phyloP scores from a whole-genome alignment of 2,113 vertebrate genomes.

The Tupaia chinensis region DNA sequence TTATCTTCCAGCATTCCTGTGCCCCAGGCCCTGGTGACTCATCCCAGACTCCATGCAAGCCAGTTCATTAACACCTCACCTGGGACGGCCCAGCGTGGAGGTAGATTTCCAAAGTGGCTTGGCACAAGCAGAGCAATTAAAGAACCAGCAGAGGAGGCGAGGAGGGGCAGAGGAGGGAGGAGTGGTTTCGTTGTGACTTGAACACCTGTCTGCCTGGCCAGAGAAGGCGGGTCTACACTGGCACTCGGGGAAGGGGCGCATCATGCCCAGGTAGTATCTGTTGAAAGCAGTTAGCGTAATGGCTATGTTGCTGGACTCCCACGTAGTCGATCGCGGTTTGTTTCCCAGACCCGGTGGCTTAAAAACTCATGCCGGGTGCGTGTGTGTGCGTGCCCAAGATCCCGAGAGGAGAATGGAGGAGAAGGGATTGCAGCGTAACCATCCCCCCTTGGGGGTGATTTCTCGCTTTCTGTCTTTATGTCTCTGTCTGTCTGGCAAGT shows the following conservation, averaged over 20 bases:
- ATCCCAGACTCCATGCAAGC: neutral
- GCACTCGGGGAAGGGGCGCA: neutral
- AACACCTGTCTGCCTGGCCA: neutral
- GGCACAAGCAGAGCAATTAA: neutral
- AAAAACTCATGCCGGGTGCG: too few relatives aligned
- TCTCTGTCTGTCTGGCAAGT: too few relatives aligned
- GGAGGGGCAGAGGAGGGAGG: neutral
- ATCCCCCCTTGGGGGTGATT: too few relatives aligned
- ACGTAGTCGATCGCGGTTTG: too few relatives aligned
- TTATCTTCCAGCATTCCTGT: neutral
- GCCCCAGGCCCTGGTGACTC: conserved; percentile 56
- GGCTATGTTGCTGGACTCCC: too few relatives aligned
- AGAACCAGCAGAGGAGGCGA: neutral
- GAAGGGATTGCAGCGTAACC: too few relatives aligned
- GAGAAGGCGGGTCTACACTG: neutral
- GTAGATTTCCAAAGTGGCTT: neutral
- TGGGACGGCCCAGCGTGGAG: neutral
- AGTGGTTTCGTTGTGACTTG: neutral
- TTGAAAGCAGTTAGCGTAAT: too few relatives aligned
- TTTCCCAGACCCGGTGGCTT: too few relatives aligned
- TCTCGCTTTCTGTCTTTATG: too few relatives aligned
- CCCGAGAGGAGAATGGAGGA: too few relatives aligned
- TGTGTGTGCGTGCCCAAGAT: too few relatives aligned
- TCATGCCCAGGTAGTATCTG: neutral
- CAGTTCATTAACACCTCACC: neutral